Evolutionary conservation across 2,888 invertebrate species (phyloP).

Genomic region (Halictus ligatus): DNA sequence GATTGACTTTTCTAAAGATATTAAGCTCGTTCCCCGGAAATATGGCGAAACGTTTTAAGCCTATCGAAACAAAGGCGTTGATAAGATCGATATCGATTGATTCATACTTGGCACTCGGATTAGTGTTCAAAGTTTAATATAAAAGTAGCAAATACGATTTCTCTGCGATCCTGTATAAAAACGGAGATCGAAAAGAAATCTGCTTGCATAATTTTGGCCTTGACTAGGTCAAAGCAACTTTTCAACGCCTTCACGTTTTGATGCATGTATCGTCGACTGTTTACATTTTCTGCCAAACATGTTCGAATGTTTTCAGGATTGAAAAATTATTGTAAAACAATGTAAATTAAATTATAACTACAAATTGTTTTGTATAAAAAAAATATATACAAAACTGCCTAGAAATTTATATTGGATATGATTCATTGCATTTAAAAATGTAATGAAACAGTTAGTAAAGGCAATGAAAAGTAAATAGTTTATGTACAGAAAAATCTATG

Average conservation of each 20-base stretch:
- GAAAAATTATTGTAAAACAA: background rate
- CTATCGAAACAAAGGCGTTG: conserved; percentile 25
- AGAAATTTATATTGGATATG: no score
- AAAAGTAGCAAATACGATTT: conserved; percentile 5
- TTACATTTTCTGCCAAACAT: background rate
- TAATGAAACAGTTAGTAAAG: background rate
- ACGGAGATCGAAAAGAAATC: background rate
- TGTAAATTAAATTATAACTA: background rate
- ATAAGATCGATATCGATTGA: conserved; percentile 33
- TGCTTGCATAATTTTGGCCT: background rate
- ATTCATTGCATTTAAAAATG: background rate
- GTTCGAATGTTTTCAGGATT: background rate
- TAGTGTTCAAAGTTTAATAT: conserved; percentile 15
- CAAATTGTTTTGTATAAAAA: background rate
- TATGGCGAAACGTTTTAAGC: conserved; percentile 10
- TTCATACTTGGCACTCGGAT: conserved; percentile 23
- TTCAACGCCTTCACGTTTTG: background rate
- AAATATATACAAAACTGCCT: background rate
- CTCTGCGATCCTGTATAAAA: background rate
- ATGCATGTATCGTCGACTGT: background rate
- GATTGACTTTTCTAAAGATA: conserved; percentile 2
- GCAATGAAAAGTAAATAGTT: background rate
- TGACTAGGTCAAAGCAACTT: background rate
- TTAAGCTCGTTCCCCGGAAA: background rate
- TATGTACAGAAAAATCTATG: background rate